Conservation (phyloP, 2,797 vertebrate genomes). For the Heteromormyrus szaboi region DNA sequence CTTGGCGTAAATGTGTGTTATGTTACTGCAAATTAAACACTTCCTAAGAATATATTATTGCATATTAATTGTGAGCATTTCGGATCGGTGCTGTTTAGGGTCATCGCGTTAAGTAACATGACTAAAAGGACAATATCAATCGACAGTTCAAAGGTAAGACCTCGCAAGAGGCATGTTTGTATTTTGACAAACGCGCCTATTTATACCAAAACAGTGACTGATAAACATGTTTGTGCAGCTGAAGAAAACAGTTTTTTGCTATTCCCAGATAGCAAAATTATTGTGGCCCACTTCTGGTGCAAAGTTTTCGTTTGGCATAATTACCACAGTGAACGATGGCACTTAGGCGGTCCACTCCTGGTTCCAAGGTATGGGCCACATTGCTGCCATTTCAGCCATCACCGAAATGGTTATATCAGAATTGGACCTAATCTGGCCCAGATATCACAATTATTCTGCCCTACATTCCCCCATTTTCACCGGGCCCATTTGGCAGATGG, state of each 20-base stretch:
- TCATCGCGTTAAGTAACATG: neutral
- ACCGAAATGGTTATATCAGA: neutral
- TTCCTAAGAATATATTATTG: neutral
- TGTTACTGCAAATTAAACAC: neutral
- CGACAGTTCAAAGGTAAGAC: neutral
- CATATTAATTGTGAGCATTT: neutral
- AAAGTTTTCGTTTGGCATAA: neutral
- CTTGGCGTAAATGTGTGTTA: neutral
- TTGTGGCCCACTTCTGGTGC: neutral
- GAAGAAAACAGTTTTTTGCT: neutral
- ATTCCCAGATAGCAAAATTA: neutral
- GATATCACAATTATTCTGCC: neutral
- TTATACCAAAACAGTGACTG: neutral
- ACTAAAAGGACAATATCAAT: neutral
- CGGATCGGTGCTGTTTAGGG: neutral
- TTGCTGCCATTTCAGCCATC: neutral
- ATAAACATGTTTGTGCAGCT: neutral
- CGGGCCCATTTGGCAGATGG: neutral
- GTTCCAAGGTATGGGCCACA: neutral
- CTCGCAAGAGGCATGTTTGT: neutral
- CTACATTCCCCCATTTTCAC: neutral
- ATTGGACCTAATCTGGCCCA: neutral
- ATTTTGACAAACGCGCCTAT: neutral
- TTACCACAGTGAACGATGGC: neutral
- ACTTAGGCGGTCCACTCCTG: neutral